Base-by-base conservation (phyloP, 2,113 vertebrate species). In the Callocephalon fimbriatum region DNA sequence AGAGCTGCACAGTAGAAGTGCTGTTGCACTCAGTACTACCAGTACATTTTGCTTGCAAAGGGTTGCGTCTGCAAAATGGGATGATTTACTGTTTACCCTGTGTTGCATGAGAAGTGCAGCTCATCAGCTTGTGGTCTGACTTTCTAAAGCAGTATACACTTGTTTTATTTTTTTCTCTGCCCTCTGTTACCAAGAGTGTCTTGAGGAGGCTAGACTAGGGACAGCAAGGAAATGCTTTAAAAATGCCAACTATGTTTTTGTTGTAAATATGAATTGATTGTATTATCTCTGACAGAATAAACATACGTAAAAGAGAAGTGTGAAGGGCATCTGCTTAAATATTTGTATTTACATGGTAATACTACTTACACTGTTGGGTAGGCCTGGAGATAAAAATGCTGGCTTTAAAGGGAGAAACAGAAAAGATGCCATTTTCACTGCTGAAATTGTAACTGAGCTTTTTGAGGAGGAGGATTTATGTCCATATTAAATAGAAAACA, bases 401-500 rank as follows among this genome's bases (percentile, higher is more conserved):
- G 42, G 29, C 53, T 95, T 86, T 90, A 73, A 77, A 85, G 42
- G 20, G 38, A 96, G 74, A 77, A 91, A 37, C 86, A 94, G 84
- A 91, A 90, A 91, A 95, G 73, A 95, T 95, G 88, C 74, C 83
- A 78, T 88, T 96, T 95, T 95, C 81, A 77, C 75, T 94, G 88
- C 76, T 96, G 88, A 92, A 96, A 83, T 94, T 91, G 90, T 93
- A 82, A 86, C 88, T 76, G 76, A 96, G 91, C 54, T 93, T 95
- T 95, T 93, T 95, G 95, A 96, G 90, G 87, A 85, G 95, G 95
- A 94, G 81, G 92, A 91, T 97, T 97, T 93, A 93, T 87, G 95
- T 94, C 90, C 86, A 85, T 97, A 90, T 95, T 96, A 95, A 96
- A 95, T 89, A 97, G 95, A 87, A 92, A 95, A 85, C 68, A 95